Base-by-base conservation (phyloP, 1,140 invertebrate species). In the Chionoecetes opilio region DNA sequence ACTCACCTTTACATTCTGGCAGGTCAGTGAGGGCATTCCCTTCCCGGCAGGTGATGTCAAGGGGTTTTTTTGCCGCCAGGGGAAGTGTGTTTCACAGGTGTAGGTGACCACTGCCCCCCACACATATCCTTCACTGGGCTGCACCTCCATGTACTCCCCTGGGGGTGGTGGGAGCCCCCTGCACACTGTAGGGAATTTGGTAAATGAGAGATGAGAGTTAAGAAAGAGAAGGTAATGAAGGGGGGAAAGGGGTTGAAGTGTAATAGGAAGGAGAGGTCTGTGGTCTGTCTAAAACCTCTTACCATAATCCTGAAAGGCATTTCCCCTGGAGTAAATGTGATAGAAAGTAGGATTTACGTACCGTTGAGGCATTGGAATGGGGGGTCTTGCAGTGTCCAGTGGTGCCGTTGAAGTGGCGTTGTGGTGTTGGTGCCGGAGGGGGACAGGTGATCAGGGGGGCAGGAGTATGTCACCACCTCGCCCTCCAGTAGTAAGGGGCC, bases 401-500 rank as follows among this genome's bases (percentile, higher is more conserved):
- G 21, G 85, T 35, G 46, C 35, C 8, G 17, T 89, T 21, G 75
- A 88, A 35, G 85, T 35, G 46, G 38, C 31, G 38, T 88, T 41
- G 86, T 89, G 86, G 32, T 17, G 41, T 53, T 93, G 46, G 41
- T 89, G 41, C 93, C 84, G 3, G 32, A 8, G 84, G 85, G 46
- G 11, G 86, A 93, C 29, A 82, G 34, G 26, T 46, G n/a, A 86
- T 82, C 29, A 3, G 37, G 32, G 31, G 41, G 46, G 34, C 93
- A 93, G 38, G 29, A 38, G 93, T 34, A 93, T 31, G 8, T 53
- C 38, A 89, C 17, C 85, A 35, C 34, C 17, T 53, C 46, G 41
- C 93, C 41, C 93, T 88, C 84, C 93, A 93, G 93, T 89, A 93
- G 21, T 75, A n/a, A 2, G 82, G 26, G 2, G 85, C 32, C 31